Evolutionary conservation across 2,113 vertebrate species (phyloP).

Genomic region (Myodes glareolus): DNA sequence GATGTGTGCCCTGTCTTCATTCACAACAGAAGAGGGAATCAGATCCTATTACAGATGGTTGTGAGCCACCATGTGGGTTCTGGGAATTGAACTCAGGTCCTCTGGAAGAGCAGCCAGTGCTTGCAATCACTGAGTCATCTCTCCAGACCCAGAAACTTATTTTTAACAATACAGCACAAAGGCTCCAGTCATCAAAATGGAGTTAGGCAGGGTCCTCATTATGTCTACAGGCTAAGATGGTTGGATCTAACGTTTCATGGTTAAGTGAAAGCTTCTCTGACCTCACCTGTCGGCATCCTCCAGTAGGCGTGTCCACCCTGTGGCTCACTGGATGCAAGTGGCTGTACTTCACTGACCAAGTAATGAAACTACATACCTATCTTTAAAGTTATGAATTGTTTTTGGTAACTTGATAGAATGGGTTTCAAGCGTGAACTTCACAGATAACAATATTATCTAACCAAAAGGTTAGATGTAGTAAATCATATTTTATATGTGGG

Average conservation of each 20-base stretch:
- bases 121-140: no score
- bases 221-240: background rate
- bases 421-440: background rate
- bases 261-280: background rate
- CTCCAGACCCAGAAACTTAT: no score
- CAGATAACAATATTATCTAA: background rate
- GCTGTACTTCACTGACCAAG: background rate
- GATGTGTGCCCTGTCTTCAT: no score
- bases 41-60: no score
- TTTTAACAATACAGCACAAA: no score
- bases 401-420: background rate
- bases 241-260: background rate
- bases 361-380: background rate
- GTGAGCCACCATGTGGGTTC: no score
- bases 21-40: no score
- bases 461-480: background rate
- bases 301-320: background rate
- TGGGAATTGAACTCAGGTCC: no score
- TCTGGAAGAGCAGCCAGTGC: no score
- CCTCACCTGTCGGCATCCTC: background rate
- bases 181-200: no score
- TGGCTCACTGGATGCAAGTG: background rate
- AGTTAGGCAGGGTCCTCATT: no score
- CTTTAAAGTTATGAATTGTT: background rate
- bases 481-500: background rate